These are phyloP conservation scores for Rhogogaster chlorosoma DNA, from an alignment of 2,888 invertebrate species.

Conservation along the genomic window DNA sequence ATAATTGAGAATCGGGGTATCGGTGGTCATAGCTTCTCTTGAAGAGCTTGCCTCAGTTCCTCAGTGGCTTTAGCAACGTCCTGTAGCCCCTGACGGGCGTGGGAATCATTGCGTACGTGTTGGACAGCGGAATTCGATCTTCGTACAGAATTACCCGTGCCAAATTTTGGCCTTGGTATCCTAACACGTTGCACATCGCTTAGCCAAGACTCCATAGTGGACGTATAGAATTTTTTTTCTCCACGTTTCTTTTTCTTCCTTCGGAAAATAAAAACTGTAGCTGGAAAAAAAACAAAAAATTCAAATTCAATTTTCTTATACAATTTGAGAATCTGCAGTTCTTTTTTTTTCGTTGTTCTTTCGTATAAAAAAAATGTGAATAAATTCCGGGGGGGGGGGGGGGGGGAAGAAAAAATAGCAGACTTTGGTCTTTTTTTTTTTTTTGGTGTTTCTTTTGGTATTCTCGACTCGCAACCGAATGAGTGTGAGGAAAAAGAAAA, in stretches of 20 bases:
- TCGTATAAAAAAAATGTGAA: background rate
- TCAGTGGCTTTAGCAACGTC: slow-evolving; percentile 86
- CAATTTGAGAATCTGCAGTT: background rate
- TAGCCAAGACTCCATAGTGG: slow-evolving; percentile 95
- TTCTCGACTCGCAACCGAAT: background rate
- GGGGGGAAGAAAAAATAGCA: background rate
- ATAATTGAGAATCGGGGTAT: slow-evolving; percentile 21
- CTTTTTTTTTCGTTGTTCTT: background rate
- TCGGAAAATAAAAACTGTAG: no score
- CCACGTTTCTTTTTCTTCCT: background rate
- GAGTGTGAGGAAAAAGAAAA: slow-evolving; percentile 30
- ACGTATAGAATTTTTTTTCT: slow-evolving; percentile 71
- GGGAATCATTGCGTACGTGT: slow-evolving; percentile 76
- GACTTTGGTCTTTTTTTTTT: background rate
- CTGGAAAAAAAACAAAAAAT: no score
- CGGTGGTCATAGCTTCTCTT: slow-evolving; percentile 86
- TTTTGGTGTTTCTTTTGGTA: background rate
- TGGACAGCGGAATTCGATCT: slow-evolving; percentile 80
- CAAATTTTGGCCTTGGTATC: slow-evolving; percentile 92
- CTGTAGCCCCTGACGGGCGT: slow-evolving; percentile 75
- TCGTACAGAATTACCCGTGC: slow-evolving; percentile 79
- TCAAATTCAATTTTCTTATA: background rate
- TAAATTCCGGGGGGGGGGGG: background rate
- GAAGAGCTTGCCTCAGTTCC: slow-evolving; percentile 87
- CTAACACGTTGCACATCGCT: slow-evolving; percentile 90